Percentiles rank a stretch among this genome's conserved stretches.
Evolutionary conservation across 2,113 vertebrate species (phyloP).

Genomic region (Lanius collurio): DNA sequence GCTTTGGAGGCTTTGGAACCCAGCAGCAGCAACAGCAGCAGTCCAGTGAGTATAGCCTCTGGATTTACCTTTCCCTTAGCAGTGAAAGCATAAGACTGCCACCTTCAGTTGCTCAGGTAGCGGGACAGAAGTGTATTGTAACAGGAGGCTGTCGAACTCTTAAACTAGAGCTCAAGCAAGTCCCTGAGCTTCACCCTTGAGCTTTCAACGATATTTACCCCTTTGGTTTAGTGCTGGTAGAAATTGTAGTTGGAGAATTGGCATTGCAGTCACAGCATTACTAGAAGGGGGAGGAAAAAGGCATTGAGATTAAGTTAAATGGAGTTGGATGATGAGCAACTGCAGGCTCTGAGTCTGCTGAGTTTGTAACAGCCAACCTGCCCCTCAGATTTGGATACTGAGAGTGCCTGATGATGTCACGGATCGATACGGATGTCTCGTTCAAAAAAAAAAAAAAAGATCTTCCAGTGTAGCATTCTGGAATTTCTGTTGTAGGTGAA

Average conservation of each 20-base stretch:
- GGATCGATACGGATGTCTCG: not conserved
- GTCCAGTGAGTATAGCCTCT: constrained; percentile 68
- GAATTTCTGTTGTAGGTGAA: not conserved
- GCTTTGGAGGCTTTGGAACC: constrained; percentile 89
- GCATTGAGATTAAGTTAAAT: not conserved
- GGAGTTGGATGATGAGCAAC: not conserved
- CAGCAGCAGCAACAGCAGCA: constrained; percentile 76
- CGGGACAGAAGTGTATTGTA: not conserved
- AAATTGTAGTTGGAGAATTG: not conserved
- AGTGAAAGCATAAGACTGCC: fast-evolving
- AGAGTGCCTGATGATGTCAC: not conserved
- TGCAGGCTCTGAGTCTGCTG: not conserved
- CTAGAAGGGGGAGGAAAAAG: not conserved
- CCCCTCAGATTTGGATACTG: not conserved
- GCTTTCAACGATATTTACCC: not conserved
- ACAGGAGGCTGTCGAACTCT: not conserved
- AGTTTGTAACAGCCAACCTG: not conserved
- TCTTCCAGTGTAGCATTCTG: not conserved
- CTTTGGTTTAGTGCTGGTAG: not conserved
- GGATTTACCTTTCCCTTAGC: not conserved
- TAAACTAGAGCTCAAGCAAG: not conserved
- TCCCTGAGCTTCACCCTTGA: not conserved
- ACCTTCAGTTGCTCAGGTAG: fast-evolving
- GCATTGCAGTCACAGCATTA: not conserved
- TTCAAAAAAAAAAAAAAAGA: not conserved